Percentiles rank a stretch among this genome's conserved stretches.
phyloP scores from a whole-genome alignment of 2,797 vertebrate genomes.

The Dermochelys coriacea region DNA sequence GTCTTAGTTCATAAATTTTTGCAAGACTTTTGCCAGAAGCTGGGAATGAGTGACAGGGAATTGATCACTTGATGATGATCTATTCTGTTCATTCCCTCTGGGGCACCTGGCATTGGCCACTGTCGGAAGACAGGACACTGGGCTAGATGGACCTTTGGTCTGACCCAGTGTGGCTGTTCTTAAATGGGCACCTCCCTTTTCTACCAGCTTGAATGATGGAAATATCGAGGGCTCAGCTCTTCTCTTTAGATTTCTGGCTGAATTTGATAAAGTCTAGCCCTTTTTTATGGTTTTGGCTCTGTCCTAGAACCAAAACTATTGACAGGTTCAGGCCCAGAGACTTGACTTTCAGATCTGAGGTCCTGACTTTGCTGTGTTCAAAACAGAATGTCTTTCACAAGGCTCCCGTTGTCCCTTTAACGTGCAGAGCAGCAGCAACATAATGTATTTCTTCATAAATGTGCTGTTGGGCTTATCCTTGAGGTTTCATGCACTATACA shows the following conservation, averaged over 20 bases:
- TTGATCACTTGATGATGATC: too few relatives aligned
- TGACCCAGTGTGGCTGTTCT: neutral
- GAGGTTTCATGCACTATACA: fast-evolving
- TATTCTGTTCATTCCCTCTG: too few relatives aligned
- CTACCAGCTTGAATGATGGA: neutral
- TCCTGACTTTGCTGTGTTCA: neutral
- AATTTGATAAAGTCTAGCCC: neutral
- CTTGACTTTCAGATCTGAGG: neutral
- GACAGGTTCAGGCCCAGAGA: neutral
- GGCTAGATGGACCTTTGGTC: too few relatives aligned
- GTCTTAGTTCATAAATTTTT: neutral
- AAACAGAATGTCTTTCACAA: neutral
- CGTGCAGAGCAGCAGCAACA: neutral
- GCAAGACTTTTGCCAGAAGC: neutral
- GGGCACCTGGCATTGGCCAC: too few relatives aligned
- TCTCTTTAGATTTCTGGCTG: neutral
- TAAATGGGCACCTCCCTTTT: neutral
- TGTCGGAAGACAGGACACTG: too few relatives aligned
- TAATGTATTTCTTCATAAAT: neutral
- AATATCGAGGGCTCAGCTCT: neutral
- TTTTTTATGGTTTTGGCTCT: neutral
- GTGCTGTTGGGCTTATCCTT: neutral
- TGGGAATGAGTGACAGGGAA: too few relatives aligned
- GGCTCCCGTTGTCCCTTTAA: neutral
- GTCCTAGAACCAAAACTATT: neutral